Conservation (phyloP, 2,888 invertebrate species). For the Plebejus melissa region DNA sequence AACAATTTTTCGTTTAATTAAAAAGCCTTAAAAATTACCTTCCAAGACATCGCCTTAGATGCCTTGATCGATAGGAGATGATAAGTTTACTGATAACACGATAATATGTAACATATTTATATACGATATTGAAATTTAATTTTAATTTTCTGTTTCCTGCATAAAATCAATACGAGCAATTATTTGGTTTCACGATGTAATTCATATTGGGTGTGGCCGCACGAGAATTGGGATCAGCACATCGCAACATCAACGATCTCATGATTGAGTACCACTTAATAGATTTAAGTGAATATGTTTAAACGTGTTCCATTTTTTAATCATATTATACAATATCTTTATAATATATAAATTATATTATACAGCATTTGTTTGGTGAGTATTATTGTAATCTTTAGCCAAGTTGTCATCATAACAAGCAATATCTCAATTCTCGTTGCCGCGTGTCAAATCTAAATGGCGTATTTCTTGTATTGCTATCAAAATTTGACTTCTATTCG, state of each 20-base stretch:
- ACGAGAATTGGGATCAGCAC: slow-evolving; percentile 26
- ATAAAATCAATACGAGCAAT: slow-evolving; percentile 40
- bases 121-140: slow-evolving; percentile 45
- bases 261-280: slow-evolving; percentile 23
- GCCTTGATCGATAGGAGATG: slow-evolving; percentile 35
- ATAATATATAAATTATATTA: not conserved
- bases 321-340: not conserved
- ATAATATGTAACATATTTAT: slow-evolving; percentile 39
- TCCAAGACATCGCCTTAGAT: slow-evolving; percentile 52
- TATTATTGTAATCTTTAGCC: not conserved
- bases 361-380: not conserved
- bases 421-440: too few relatives aligned
- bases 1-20: not conserved
- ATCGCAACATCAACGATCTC: slow-evolving; percentile 9
- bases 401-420: not conserved
- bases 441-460: too few relatives aligned
- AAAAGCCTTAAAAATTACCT: slow-evolving; percentile 46
- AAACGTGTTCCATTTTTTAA: not conserved
- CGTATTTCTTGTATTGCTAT: too few relatives aligned
- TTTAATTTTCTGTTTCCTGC: slow-evolving; percentile 48
- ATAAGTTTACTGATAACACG: slow-evolving; percentile 45
- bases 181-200: slow-evolving; percentile 41
- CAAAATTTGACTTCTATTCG: too few relatives aligned
- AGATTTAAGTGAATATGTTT: slow-evolving; percentile 1
- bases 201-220: slow-evolving; percentile 37